phyloP scores from a whole-genome alignment of 2,113 vertebrate genomes.

The Mionectes macconnelli region DNA sequence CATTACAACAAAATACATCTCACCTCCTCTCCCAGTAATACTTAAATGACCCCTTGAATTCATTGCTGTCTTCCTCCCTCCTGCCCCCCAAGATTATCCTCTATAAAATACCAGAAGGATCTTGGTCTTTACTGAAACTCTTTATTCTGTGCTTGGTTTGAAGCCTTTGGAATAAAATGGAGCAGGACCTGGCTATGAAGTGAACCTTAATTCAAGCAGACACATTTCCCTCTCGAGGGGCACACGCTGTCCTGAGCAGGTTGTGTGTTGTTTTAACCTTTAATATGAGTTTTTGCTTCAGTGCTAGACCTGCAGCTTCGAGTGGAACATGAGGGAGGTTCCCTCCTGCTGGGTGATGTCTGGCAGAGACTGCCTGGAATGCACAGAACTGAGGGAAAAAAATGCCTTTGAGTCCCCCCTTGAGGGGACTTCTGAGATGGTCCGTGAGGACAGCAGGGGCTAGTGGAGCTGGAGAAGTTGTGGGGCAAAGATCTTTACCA shows the following conservation, averaged over 20 bases:
- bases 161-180: background rate
- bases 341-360: background rate
- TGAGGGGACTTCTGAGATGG: background rate
- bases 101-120: background rate
- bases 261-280: background rate
- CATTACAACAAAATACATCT: background rate
- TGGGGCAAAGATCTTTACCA: background rate
- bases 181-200: background rate
- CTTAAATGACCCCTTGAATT: background rate
- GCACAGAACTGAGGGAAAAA: background rate
- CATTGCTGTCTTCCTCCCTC: background rate
- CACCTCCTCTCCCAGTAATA: background rate
- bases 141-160: background rate
- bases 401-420: background rate
- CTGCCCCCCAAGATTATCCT: background rate
- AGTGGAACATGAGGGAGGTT: background rate
- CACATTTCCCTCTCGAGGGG: background rate
- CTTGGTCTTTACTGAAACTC: background rate
- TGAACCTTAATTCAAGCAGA: conserved; percentile 8
- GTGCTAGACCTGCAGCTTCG: background rate
- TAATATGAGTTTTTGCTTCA: background rate
- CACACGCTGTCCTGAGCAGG: background rate
- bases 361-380: background rate
- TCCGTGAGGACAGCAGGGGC: background rate
- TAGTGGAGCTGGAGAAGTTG: background rate